Conservation (phyloP, 2,797 vertebrate genomes). For the Urocyon cinereoargenteus region DNA sequence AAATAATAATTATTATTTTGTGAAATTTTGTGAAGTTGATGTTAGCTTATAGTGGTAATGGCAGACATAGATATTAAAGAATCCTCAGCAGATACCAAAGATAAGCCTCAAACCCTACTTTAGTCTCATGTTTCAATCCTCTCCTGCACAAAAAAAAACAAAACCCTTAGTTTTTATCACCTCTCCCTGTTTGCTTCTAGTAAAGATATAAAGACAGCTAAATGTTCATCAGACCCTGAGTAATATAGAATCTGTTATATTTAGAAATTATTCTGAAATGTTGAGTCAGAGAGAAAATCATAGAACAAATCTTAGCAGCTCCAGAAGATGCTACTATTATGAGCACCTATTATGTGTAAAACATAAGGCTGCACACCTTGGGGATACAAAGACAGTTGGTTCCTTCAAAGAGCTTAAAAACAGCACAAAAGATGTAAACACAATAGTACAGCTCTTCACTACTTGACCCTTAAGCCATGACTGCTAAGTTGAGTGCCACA, state of each 20-base stretch:
- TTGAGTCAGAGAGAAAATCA: conserved; percentile 67
- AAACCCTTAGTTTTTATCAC: neutral
- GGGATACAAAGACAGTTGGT: neutral
- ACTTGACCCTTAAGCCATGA: neutral
- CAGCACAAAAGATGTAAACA: neutral
- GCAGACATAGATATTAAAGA: conserved; percentile 7
- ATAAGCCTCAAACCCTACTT: conserved; percentile 36
- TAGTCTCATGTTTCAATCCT: conserved; percentile 44
- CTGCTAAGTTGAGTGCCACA: neutral
- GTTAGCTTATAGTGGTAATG: neutral
- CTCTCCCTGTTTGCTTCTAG: conserved; percentile 27
- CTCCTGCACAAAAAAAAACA: neutral
- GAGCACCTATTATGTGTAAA: neutral
- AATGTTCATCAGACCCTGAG: conserved; percentile 10
- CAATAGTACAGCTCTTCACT: neutral
- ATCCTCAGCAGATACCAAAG: conserved; percentile 26
- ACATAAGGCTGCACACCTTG: neutral
- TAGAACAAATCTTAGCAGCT: conserved; percentile 4
- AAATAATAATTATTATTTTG: neutral
- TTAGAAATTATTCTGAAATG: conserved; percentile 61
- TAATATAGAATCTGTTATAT: conserved; percentile 45
- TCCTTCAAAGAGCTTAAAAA: conserved; percentile 25
- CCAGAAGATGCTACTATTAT: neutral
- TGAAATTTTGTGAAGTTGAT: neutral
- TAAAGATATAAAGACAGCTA: conserved; percentile 50